Conservation (phyloP, 2,113 vertebrate species). For the Apodemus speciosus region DNA sequence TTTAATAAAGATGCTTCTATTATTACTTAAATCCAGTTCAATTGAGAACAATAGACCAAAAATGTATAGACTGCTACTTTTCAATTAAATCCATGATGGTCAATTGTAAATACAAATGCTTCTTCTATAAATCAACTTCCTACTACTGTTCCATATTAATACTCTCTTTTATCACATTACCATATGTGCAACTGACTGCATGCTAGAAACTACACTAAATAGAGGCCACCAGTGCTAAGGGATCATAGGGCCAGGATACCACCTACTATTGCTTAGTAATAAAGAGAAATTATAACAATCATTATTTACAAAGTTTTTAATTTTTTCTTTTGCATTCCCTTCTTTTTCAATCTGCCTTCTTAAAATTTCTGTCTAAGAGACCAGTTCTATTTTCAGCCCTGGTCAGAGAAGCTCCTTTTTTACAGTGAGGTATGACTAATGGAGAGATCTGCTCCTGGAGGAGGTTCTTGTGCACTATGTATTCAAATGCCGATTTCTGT, state of each 20-base stretch:
- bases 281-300: not conserved
- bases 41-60: slow-evolving; percentile 11
- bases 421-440: not conserved
- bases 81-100: not conserved
- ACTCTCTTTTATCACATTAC: not conserved
- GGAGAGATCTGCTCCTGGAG: no score
- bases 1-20: slow-evolving; percentile 16
- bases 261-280: not conserved
- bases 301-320: not conserved
- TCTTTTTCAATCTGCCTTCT: not conserved
- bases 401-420: no score
- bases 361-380: not conserved
- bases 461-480: no score
- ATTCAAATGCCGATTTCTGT: no score
- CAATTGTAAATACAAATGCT: not conserved
- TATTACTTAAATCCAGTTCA: not conserved
- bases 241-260: no score
- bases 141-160: not conserved
- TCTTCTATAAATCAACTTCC: not conserved
- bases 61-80: not conserved
- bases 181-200: not conserved
- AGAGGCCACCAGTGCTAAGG: no score
- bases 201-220: not conserved
- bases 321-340: not conserved
- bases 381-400: not conserved